phyloP scores from a whole-genome alignment of 2,113 vertebrate genomes.

The Mastomys coucha region DNA sequence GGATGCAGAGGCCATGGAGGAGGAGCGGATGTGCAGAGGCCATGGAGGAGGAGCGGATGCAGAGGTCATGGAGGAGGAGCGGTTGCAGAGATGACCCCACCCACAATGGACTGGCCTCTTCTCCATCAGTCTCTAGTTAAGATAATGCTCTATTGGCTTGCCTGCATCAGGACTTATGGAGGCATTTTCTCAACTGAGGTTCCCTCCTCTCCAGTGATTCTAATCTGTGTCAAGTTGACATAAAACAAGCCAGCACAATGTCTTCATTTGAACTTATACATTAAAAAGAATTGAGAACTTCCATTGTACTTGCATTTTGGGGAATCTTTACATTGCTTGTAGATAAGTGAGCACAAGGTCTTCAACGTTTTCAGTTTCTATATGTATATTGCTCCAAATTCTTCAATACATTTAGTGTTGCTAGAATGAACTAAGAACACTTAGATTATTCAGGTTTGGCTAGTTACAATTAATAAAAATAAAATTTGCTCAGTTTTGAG shows the following conservation, averaged over 20 bases:
- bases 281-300: not conserved
- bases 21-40: no score
- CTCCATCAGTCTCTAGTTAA: no score
- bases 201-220: not conserved
- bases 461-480: not conserved
- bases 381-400: not conserved
- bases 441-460: not conserved
- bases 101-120: no score
- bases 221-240: not conserved
- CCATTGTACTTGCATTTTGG: not conserved
- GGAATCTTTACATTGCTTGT: not conserved
- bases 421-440: not conserved
- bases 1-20: no score
- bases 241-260: not conserved
- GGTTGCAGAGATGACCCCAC: no score
- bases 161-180: not conserved
- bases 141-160: no score
- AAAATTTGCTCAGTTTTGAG: not conserved
- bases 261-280: not conserved
- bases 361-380: not conserved
- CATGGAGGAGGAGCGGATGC: no score
- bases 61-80: no score
- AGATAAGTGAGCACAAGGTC: not conserved
- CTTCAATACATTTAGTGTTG: not conserved
- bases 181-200: not conserved